These are phyloP conservation scores for Sesia apiformis DNA, from an alignment of 2,888 invertebrate genomes.

Conservation along the genomic window DNA sequence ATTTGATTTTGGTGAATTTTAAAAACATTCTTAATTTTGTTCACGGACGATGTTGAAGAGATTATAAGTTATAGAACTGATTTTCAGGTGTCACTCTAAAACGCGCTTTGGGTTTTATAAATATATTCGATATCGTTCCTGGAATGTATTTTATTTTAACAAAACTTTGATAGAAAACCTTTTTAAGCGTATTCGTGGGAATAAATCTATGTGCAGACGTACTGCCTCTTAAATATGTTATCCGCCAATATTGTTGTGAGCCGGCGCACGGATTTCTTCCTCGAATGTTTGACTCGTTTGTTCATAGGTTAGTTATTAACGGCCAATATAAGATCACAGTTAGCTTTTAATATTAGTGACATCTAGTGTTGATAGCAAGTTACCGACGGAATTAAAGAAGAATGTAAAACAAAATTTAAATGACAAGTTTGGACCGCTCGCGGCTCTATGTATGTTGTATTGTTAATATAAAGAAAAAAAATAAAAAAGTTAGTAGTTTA, in stretches of 20 bases:
- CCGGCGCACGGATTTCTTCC: conserved; percentile 5
- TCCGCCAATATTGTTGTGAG: conserved; percentile 21
- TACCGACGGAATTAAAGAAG: conserved; percentile 31
- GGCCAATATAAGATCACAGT: conserved; percentile 43
- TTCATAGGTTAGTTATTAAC: conserved; percentile 29
- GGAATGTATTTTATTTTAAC: background rate
- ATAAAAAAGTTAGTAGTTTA: conserved; percentile 59
- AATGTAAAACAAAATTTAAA: conserved; percentile 28
- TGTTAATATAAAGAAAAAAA: conserved; percentile 53
- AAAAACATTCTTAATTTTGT: background rate
- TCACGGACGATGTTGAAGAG: background rate
- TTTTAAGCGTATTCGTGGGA: conserved; percentile 16
- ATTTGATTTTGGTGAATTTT: background rate
- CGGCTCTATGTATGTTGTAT: conserved; percentile 64
- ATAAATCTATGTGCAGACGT: conserved; percentile 6
- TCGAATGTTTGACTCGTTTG: conserved; percentile 14
- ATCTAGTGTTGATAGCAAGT: conserved; percentile 66
- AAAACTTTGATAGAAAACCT: background rate
- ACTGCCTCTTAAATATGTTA: conserved; percentile 6
- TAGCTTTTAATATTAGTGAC: conserved; percentile 74
- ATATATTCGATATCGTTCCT: background rate
- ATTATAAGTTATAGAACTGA: background rate
- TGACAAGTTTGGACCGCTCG: conserved; percentile 45
- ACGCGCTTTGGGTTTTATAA: background rate
- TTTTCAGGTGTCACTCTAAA: no score